Base-by-base conservation (phyloP, 2,888 invertebrate species). In the Xylophagus ater region DNA sequence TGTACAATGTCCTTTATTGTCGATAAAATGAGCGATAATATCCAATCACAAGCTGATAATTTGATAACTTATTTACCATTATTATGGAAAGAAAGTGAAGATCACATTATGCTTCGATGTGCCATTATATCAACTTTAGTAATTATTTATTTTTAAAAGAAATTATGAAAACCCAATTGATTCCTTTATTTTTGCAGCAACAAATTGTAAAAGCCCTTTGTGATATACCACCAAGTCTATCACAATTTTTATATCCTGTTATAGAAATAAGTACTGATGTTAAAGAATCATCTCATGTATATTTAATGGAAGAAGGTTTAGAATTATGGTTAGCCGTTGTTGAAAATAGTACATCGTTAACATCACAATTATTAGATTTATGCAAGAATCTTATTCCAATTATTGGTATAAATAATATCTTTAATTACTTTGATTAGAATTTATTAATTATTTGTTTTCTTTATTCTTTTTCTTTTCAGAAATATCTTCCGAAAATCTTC, bases 221-320 rank as follows among this genome's bases (percentile, higher is more conserved):
- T 17, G 72, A 73, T 49, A 73, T 75, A 37, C 68, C 73, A 4
- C 62, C 66, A 37, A 69, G 64, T 53, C 66, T 79, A 51, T 70
- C 73, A 13, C 74, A 74, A 6, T 79, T 81, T 67, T 68, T 81
- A 14, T 62, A 80, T 43, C 72, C 60, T 58, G 78, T 85, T 34
- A 77, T 87, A 44, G 72, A 73, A 44, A 58, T 80, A 43, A 81
- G 83, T 40, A 89, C 90, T 0, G 83, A 88, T 54, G 71, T 84
- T 0, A 71, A 75, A 45, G 79, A 86, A 56, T 75, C 79, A 38
- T 75, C 82, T 1, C 86, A 90, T 59, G 83, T 94, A 37, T 94
- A 94, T 61, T 71, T 94, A 36, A 66, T 92, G 49, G 93, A 93
- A 62, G 94, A 96, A 58, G 92, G 90, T 3, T 67, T 94, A 25